A percentile compares a stretch with the other conserved stretches of the same genome.
Evolutionary conservation across 2,113 vertebrate genomes (phyloP).

Genomic region (Vidua macroura): DNA sequence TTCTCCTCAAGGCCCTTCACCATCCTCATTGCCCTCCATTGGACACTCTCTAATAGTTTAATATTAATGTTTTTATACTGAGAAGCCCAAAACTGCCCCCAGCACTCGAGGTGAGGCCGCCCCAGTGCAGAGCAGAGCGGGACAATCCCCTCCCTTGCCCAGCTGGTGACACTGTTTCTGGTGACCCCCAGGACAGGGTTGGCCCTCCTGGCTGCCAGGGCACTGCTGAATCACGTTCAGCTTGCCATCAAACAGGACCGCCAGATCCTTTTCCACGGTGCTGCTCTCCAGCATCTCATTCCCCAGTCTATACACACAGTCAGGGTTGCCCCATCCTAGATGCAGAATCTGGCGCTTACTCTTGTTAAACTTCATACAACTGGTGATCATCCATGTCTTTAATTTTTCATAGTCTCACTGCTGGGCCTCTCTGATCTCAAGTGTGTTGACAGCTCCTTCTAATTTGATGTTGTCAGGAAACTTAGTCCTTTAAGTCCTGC

Average conservation of each 20-base stretch:
- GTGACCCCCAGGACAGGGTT: accelerated
- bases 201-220: neutral
- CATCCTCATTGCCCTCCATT: neutral
- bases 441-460: neutral
- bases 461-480: neutral
- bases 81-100: neutral
- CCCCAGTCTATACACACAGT: neutral
- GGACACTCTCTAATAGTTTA: neutral
- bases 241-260: accelerated
- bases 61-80: neutral
- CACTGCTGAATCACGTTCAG: accelerated
- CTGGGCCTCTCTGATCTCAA: neutral
- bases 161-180: neutral
- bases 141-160: neutral
- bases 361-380: neutral
- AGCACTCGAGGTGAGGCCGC: accelerated
- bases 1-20: neutral
- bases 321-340: accelerated
- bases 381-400: neutral
- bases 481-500: neutral
- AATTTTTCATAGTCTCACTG: accelerated
- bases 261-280: accelerated
- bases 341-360: neutral
- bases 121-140: neutral
- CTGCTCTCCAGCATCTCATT: neutral